These are phyloP conservation scores for Atherinomorus stipes DNA, from an alignment of 2,113 vertebrate genomes.

Conservation along the genomic window DNA sequence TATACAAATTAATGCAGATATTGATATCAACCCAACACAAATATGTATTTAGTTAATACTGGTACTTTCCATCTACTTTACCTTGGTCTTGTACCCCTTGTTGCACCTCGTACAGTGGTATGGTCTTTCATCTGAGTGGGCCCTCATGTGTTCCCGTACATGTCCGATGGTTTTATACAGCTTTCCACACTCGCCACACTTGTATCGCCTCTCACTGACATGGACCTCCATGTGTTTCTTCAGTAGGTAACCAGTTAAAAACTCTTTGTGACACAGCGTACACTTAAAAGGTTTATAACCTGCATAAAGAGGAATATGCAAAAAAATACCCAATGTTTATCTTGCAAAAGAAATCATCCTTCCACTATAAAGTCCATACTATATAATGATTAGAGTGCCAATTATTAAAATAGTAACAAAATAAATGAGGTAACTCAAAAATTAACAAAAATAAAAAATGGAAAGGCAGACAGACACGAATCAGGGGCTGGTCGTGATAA, in stretches of 20 bases:
- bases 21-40: not conserved
- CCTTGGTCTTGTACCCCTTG: slow-evolving; percentile 98
- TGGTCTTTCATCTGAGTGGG: slow-evolving; percentile 94
- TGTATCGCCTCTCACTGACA: slow-evolving; percentile 91
- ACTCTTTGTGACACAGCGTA: slow-evolving; percentile 92
- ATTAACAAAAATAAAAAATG: too few species aligned
- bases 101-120: slow-evolving; percentile 91
- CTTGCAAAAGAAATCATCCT: not conserved
- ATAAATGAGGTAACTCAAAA: too few species aligned
- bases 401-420: too few species aligned
- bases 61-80: slow-evolving; percentile 53
- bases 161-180: slow-evolving; percentile 97
- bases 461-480: too few species aligned
- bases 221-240: slow-evolving; percentile 97
- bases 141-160: slow-evolving; percentile 94
- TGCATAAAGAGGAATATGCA: slow-evolving; percentile 36
- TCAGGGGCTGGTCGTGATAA: too few species aligned
- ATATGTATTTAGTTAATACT: not conserved
- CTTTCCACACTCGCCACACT: slow-evolving; percentile 97
- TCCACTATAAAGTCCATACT: too few species aligned
- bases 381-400: not conserved
- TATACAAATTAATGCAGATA: not conserved
- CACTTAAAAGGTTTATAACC: slow-evolving; percentile 93
- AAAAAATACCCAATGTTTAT: not conserved
- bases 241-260: slow-evolving; percentile 94